Percentiles rank a stretch among this genome's conserved stretches.
Evolutionary conservation across 2,113 vertebrate species (phyloP).

Genomic region (Rhinopithecus roxellana): DNA sequence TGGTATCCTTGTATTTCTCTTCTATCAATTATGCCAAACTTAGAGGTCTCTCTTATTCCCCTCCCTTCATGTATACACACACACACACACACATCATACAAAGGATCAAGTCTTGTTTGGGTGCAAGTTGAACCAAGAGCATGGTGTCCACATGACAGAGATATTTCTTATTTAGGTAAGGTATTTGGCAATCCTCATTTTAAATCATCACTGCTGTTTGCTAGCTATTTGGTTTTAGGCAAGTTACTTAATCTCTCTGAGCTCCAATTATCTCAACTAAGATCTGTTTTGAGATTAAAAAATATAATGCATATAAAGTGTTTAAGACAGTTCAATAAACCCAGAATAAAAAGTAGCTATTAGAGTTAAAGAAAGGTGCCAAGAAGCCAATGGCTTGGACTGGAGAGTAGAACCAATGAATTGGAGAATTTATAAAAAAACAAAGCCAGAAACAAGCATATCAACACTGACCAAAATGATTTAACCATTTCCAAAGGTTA

Average conservation of each 20-base stretch:
- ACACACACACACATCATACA: background rate
- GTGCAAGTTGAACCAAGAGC: background rate
- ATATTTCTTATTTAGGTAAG: background rate
- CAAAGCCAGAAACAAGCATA: background rate
- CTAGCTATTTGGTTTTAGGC: background rate
- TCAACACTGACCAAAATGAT: background rate
- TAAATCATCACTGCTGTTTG: background rate
- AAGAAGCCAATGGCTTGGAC: background rate
- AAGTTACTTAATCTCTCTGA: background rate
- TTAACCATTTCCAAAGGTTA: background rate
- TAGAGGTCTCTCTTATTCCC: background rate
- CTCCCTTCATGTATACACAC: accelerated
- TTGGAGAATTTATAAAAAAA: background rate
- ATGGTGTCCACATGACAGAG: background rate
- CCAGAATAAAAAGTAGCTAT: background rate
- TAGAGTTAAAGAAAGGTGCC: background rate
- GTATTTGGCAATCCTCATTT: background rate
- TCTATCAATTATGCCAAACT: background rate
- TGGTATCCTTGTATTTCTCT: background rate
- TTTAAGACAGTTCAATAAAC: background rate
- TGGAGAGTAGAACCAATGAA: background rate
- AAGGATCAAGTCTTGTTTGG: accelerated
- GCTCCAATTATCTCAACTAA: background rate
- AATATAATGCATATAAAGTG: background rate
- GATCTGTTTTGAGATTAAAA: background rate